These are phyloP conservation scores for Aspidiotus destructor DNA, from an alignment of 2,888 invertebrate species.

Conservation along the genomic window DNA sequence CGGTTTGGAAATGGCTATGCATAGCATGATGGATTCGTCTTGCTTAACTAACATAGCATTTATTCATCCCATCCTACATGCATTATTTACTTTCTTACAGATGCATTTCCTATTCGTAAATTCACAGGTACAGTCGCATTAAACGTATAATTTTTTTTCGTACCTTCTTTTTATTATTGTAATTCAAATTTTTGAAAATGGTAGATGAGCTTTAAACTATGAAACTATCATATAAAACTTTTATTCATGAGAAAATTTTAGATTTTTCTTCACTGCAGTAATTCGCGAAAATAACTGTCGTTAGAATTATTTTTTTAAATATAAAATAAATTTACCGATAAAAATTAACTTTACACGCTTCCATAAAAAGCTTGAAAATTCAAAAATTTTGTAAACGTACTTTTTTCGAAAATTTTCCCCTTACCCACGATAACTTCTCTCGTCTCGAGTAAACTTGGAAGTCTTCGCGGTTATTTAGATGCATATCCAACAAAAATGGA, in stretches of 20 bases:
- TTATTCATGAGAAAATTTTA: too few relatives aligned
- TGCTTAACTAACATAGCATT: constrained; percentile 47
- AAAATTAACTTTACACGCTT: too few relatives aligned
- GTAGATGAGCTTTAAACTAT: not conserved
- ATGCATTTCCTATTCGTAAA: constrained; percentile 52
- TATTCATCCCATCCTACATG: constrained; percentile 49
- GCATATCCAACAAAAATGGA: too few relatives aligned
- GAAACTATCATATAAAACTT: too few relatives aligned
- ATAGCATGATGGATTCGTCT: constrained; percentile 47
- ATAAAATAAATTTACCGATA: too few relatives aligned
- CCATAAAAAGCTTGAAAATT: not conserved
- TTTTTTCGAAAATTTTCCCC: too few relatives aligned
- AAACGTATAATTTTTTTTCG: not conserved
- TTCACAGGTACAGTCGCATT: constrained; percentile 44
- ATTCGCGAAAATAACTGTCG: too few relatives aligned
- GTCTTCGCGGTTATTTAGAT: too few relatives aligned
- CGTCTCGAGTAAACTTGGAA: too few relatives aligned
- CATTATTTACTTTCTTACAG: constrained; percentile 49
- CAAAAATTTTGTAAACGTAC: not conserved
- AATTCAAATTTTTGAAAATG: not conserved
- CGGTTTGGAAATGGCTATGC: constrained; percentile 50
- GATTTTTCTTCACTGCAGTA: too few relatives aligned
- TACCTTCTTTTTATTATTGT: not conserved
- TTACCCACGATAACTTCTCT: too few relatives aligned
- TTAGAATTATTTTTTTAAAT: too few relatives aligned